Base-by-base conservation (phyloP, 2,797 vertebrate genomes). In the Syndactyla subalaris region DNA sequence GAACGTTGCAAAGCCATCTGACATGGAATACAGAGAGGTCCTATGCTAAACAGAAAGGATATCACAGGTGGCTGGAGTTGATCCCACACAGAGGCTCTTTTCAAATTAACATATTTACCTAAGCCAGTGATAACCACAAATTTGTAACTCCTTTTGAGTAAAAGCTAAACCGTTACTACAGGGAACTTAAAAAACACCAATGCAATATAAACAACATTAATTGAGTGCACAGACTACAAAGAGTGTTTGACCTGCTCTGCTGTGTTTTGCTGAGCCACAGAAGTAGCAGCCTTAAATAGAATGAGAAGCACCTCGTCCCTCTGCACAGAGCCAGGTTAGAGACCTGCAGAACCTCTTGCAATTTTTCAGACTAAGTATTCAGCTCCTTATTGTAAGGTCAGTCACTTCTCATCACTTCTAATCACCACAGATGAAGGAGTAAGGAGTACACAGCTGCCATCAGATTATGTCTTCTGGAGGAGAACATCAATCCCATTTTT, bases 1-100 rank as follows among this genome's bases (percentile, higher is more conserved):
- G 41, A 88, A 82, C 5, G 13, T 1, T 61, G 18, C 0, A 0
- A 88, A 66, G 54, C 7, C 18, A 21, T 8, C 20, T 48, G 36
- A 61, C 24, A 29, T 8, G 23, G 26, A 68, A 62, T 21, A 55
- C 13, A 27, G 34, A 87, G 82, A 57, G 13, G 21, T 74, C 21
- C 21, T 17, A 8, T 20, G 32, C 34, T 71, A 49, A 85, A 79
- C 13, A 71, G 16, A 46, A 68, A 6, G 16, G 23, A 6, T 30
- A 62, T 30, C 21, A 57, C 6, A 65, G 36, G 30, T 32, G 14
- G 49, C 34, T 62, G 24, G 19, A 61, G n/a, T 4, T 59, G 65
- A 67, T 82, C 24, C 38, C 48, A 58, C 45, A 79, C 16, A 46
- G 20, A 85, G 30, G 12, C 30, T 68, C 32, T 83, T 85, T 67